Percentiles rank a stretch among this genome's conserved stretches.
These are phyloP conservation scores for Hydrozoanthus tunicans DNA, from an alignment of 64 coral and sea anemone species.

Conservation along the genomic window DNA sequence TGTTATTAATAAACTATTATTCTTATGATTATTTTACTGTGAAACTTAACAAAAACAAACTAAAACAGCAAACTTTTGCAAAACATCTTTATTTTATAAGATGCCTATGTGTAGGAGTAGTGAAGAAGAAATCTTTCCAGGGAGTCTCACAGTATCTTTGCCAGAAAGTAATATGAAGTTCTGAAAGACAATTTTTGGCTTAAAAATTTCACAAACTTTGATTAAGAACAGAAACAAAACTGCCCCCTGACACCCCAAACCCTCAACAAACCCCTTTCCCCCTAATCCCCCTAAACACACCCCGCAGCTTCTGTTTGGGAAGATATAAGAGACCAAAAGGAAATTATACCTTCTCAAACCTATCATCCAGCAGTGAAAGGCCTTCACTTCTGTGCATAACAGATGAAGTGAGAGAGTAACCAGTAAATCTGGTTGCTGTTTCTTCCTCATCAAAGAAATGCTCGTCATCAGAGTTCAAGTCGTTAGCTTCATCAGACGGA, in stretches of 20 bases:
- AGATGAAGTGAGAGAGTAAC: constrained; percentile 96
- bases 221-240: too few relatives aligned
- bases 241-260: too few relatives aligned
- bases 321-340: not conserved
- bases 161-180: too few relatives aligned
- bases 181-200: too few relatives aligned
- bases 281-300: not conserved
- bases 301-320: not conserved
- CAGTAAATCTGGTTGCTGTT: constrained; percentile 91
- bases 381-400: constrained; percentile 91
- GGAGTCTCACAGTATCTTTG: too few relatives aligned
- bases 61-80: too few relatives aligned
- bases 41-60: too few relatives aligned
- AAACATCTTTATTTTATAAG: too few relatives aligned
- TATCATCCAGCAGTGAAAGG: constrained; percentile 86
- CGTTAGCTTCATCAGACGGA: constrained; percentile 81
- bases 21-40: too few relatives aligned
- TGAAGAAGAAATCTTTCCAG: too few relatives aligned
- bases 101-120: too few relatives aligned
- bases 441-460: constrained; percentile 85
- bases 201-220: too few relatives aligned
- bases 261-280: not conserved
- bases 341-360: constrained; percentile 91
- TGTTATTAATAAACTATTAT: not conserved
- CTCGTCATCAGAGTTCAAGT: constrained; percentile 59